phyloP scores from a whole-genome alignment of 1,140 invertebrate species.

The Drosophila willistoni region DNA sequence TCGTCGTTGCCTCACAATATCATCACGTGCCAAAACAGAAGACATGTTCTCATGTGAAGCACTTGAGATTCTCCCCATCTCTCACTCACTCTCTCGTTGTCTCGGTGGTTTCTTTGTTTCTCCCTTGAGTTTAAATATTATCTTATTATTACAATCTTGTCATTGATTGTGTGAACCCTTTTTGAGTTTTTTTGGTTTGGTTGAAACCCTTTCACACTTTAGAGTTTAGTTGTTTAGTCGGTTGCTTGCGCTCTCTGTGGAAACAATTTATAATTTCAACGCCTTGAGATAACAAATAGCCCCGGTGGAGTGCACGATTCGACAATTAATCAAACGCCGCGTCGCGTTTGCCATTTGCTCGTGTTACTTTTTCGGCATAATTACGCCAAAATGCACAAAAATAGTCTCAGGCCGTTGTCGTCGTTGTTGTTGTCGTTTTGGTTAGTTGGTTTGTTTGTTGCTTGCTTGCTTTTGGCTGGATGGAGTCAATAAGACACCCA shows the following conservation, averaged over 20 bases:
- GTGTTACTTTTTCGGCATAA: constrained; percentile 81
- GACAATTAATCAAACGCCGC: constrained; percentile 74
- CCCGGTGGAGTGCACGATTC: constrained; percentile 76
- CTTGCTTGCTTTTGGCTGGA: background rate
- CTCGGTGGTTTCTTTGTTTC: too few species aligned
- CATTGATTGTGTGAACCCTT: constrained; percentile 66
- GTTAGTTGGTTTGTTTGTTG: background rate
- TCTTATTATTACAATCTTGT: too few species aligned
- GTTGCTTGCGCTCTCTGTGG: constrained; percentile 38
- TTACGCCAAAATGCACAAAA: constrained; percentile 69
- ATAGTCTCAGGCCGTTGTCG: constrained; percentile 32
- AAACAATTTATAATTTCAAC: constrained; percentile 82
- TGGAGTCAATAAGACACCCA: constrained; percentile 22
- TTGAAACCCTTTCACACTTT: constrained; percentile 76
- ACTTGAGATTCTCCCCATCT: too few species aligned
- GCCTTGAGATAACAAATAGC: constrained; percentile 81
- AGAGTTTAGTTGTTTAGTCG: constrained; percentile 19
- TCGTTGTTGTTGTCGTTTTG: constrained; percentile 5
- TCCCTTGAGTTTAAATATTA: too few species aligned
- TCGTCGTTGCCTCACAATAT: constrained; percentile 70
- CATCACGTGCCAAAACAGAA: constrained; percentile 56
- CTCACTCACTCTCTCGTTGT: too few species aligned
- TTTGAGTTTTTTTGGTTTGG: too few species aligned
- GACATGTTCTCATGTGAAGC: too few species aligned
- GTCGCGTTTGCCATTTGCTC: constrained; percentile 60